phyloP scores from a whole-genome alignment of 2,797 vertebrate species.

The Triplophysa yarkandensis region DNA sequence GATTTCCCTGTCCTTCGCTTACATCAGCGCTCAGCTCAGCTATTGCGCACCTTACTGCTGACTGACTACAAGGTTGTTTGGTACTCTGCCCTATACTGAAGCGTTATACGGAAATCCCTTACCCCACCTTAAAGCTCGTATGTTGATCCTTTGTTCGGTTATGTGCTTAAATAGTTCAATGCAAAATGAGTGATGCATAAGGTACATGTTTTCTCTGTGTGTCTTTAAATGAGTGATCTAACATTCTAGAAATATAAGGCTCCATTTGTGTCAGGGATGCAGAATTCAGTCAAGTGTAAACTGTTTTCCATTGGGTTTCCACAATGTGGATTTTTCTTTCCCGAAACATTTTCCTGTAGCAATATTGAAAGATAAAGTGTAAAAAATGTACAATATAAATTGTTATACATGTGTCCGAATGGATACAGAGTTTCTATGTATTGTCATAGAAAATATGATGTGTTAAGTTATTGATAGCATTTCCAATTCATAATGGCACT shows the following conservation, averaged over 20 bases:
- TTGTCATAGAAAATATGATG: slow-evolving; percentile 66
- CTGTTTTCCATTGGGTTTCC: slow-evolving; percentile 69
- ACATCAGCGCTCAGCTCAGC: no score
- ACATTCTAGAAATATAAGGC: slow-evolving; percentile 8
- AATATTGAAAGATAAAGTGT: slow-evolving; percentile 76
- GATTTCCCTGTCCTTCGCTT: no score
- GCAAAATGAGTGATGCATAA: slow-evolving; percentile 46
- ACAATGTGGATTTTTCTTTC: slow-evolving; percentile 72
- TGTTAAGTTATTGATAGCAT: slow-evolving; percentile 64
- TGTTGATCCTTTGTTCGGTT: neutral
- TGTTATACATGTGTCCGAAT: slow-evolving; percentile 64
- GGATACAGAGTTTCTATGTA: slow-evolving; percentile 74
- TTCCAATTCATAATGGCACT: slow-evolving; percentile 65
- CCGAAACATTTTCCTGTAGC: slow-evolving; percentile 77
- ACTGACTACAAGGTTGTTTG: no score
- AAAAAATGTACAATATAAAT: slow-evolving; percentile 77
- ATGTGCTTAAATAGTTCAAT: slow-evolving; percentile 24
- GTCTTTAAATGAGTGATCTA: slow-evolving; percentile 17
- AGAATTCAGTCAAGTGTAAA: slow-evolving; percentile 40
- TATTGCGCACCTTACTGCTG: no score
- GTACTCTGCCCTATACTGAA: no score
- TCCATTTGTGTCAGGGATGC: slow-evolving; percentile 25
- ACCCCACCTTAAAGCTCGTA: no score
- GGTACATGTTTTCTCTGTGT: neutral
- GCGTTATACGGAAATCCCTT: no score